A percentile compares a stretch with the other conserved stretches of the same genome.
These are phyloP conservation scores for Crypturellus tataupa DNA, from an alignment of 2,797 vertebrate genomes.

Conservation along the genomic window DNA sequence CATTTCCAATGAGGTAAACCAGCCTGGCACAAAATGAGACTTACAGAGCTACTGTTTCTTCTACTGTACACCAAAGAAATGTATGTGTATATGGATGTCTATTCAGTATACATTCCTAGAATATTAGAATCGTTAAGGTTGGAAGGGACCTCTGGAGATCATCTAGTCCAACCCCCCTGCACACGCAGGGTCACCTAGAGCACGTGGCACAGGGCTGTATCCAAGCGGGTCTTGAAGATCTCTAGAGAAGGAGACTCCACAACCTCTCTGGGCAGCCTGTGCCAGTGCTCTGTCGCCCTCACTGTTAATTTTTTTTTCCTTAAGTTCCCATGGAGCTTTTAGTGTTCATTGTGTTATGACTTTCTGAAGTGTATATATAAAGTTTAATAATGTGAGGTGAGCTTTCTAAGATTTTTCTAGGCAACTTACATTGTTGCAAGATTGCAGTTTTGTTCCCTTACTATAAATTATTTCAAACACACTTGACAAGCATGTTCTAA, in stretches of 20 bases:
- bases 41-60: neutral
- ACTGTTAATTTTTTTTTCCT: no score
- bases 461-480: neutral
- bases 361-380: neutral
- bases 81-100: neutral
- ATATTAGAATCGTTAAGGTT: no score
- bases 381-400: neutral
- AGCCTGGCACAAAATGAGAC: neutral
- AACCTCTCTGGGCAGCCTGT: no score
- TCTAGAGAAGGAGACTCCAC: no score
- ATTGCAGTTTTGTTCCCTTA: neutral
- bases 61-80: neutral
- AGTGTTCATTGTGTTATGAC: no score
- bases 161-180: no score
- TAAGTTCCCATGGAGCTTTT: no score
- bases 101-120: neutral
- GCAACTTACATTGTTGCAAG: neutral
- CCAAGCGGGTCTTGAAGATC: no score
- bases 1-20: neutral
- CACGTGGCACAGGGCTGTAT: no score
- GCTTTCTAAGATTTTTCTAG: neutral
- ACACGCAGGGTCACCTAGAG: no score
- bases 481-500: neutral
- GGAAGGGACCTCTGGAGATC: no score
- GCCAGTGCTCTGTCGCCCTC: no score